phyloP scores from a whole-genome alignment of 1,140 invertebrate genomes.

The Steinernema feltiae region DNA sequence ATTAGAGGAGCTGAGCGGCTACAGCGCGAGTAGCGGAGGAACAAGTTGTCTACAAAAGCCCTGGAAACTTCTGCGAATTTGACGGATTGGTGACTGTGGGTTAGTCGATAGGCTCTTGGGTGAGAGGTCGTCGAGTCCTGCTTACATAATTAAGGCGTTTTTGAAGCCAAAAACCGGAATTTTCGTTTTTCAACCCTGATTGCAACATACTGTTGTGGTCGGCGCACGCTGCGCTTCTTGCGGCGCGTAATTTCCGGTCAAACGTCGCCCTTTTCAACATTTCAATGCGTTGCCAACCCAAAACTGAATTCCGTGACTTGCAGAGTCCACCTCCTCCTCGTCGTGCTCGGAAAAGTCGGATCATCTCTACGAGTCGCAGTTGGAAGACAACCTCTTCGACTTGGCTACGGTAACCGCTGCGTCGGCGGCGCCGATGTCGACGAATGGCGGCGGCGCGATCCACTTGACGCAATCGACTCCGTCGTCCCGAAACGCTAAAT shows the following conservation, averaged over 20 bases:
- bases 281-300: too few relatives aligned
- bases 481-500: background rate
- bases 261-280: too few relatives aligned
- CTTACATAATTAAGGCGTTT: too few relatives aligned
- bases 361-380: background rate
- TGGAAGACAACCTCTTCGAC: conserved; percentile 1
- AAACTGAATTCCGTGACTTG: background rate
- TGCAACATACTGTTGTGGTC: too few relatives aligned
- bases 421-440: background rate
- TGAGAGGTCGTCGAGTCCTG: too few relatives aligned
- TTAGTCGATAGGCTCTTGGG: too few relatives aligned
- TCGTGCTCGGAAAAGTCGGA: conserved; percentile 5
- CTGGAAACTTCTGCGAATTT: too few relatives aligned
- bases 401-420: background rate
- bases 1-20: background rate
- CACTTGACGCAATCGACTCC: conserved; percentile 8
- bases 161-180: background rate
- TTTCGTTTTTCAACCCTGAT: too few relatives aligned
- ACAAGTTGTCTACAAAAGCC: background rate
- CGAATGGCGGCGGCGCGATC: background rate
- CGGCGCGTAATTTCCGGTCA: background rate
- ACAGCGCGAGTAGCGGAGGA: background rate
- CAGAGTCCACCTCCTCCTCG: background rate
- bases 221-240: background rate
- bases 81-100: too few relatives aligned